Evolutionary conservation across 2,113 vertebrate species (phyloP).

Genomic region (Rhynchomys soricoides): DNA sequence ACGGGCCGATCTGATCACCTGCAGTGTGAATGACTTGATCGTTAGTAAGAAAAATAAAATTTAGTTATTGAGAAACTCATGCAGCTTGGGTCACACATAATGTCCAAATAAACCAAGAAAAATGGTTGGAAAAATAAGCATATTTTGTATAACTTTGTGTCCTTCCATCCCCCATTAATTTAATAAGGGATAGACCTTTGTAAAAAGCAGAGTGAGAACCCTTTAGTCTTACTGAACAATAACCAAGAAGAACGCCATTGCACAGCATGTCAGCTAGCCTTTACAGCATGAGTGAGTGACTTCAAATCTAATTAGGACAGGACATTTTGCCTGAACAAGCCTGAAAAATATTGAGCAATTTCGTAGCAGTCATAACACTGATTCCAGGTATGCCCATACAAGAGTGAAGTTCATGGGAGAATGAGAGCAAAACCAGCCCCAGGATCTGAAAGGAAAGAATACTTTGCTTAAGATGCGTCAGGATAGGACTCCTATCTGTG

Average conservation of each 20-base stretch:
- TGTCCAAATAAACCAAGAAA: background rate
- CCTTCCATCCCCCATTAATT: background rate
- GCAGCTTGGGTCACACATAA: constrained; percentile 22
- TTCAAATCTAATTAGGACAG: constrained; percentile 75
- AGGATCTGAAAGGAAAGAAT: background rate
- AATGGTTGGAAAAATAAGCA: constrained; percentile 3
- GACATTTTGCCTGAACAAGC: constrained; percentile 74
- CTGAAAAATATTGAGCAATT: constrained; percentile 66
- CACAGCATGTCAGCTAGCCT: constrained; percentile 35
- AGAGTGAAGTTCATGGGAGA: constrained; percentile 24
- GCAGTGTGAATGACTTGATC: background rate
- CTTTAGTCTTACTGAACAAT: constrained; percentile 47
- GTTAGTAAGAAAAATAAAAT: constrained; percentile 12
- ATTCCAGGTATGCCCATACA: background rate
- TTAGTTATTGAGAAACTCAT: background rate
- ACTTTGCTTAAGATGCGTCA: background rate
- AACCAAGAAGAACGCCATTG: constrained; percentile 53
- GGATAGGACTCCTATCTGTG: background rate
- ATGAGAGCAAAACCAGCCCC: background rate
- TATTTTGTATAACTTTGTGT: constrained; percentile 14
- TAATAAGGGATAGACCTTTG: background rate
- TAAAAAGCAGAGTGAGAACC: background rate
- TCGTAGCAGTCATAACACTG: constrained; percentile 43
- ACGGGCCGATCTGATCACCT: background rate
- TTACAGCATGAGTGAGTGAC: constrained; percentile 62